Conservation (phyloP, 2,797 vertebrate genomes). For the Catamblyrhynchus diadema region DNA sequence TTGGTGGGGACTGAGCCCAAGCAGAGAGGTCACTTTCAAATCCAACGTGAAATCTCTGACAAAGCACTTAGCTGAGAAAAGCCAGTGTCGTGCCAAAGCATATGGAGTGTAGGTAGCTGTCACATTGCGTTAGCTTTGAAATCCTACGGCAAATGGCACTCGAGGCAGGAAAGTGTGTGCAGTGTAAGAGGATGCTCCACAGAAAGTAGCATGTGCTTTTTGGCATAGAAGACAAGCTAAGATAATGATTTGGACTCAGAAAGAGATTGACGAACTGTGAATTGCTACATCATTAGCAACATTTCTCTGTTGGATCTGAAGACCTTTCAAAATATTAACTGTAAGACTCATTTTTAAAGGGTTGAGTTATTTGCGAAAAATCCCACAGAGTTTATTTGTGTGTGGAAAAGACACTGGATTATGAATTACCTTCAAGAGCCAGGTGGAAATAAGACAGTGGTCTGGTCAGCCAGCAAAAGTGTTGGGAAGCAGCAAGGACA, state of each 20-base stretch:
- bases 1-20: background rate
- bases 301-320: background rate
- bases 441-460: background rate
- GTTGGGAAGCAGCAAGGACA: background rate
- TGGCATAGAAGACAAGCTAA: background rate
- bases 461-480: background rate
- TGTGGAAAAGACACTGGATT: background rate
- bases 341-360: background rate
- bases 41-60: background rate
- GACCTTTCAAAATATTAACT: background rate
- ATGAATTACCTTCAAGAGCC: background rate
- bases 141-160: accelerated
- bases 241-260: background rate
- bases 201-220: background rate
- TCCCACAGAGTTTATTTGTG: background rate
- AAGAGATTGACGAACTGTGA: background rate
- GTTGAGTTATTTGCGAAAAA: background rate
- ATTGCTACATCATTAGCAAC: background rate
- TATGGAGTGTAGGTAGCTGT: background rate
- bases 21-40: background rate
- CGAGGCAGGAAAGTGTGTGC: background rate
- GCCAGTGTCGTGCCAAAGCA: background rate
- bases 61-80: background rate
- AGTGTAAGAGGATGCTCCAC: background rate
- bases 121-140: accelerated